phyloP scores from a whole-genome alignment of 37 sponge, comb jelly and placozoan genomes.

The Amphimedon queenslandica region DNA sequence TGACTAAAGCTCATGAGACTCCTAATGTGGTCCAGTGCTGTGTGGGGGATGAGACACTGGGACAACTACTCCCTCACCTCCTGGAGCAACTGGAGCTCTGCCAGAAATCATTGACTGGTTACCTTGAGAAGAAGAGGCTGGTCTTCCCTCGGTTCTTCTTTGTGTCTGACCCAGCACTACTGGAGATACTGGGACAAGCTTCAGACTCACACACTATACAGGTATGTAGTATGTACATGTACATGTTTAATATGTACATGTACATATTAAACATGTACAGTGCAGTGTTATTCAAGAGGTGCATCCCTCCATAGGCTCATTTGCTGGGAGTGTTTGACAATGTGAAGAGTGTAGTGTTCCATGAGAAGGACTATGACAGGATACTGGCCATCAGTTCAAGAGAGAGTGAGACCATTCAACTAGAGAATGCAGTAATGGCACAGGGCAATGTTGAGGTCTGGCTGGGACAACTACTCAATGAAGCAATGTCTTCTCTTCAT shows the following conservation, averaged over 20 bases:
- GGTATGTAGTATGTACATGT: slow-evolving; percentile 14
- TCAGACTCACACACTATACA: slow-evolving; percentile 98
- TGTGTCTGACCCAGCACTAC: slow-evolving; percentile 95
- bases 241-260: neutral
- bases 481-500: slow-evolving; percentile 73
- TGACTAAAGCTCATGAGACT: slow-evolving; percentile 91
- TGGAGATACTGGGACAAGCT: slow-evolving; percentile 98
- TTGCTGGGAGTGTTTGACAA: slow-evolving; percentile 90
- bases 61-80: slow-evolving; percentile 93
- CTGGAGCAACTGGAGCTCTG: slow-evolving; percentile 97
- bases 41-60: slow-evolving; percentile 96
- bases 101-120: slow-evolving; percentile 96
- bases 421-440: slow-evolving; percentile 84
- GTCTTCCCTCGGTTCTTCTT: slow-evolving; percentile 98
- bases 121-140: slow-evolving; percentile 93
- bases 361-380: slow-evolving; percentile 86
- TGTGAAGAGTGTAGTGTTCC: slow-evolving; percentile 86
- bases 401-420: slow-evolving; percentile 75
- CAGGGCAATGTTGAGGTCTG: slow-evolving; percentile 97
- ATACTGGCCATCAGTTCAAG: slow-evolving; percentile 80
- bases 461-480: slow-evolving; percentile 81
- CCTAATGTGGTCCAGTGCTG: slow-evolving; percentile 93
- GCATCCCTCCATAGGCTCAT: slow-evolving; percentile 52
- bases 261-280: neutral
- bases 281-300: neutral